These are phyloP conservation scores for Muscicapa comitata DNA, from an alignment of 2,797 vertebrate species.

Conservation along the genomic window DNA sequence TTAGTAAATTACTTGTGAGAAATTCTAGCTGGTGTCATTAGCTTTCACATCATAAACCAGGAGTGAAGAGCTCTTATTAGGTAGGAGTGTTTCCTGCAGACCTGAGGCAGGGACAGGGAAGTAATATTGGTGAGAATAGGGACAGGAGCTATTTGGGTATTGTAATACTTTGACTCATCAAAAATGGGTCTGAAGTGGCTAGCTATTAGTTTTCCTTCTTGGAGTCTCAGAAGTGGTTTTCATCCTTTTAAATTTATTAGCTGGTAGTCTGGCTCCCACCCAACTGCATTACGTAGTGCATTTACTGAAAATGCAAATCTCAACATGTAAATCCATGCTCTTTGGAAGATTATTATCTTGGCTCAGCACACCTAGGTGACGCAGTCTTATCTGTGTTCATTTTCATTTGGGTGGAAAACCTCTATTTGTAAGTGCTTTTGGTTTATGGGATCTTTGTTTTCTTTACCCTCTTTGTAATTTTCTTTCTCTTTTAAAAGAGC, in stretches of 20 bases:
- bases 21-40: background rate
- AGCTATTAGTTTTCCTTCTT: constrained; percentile 17
- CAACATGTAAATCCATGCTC: constrained; percentile 24
- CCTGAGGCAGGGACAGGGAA: background rate
- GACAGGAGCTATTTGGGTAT: background rate
- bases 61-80: background rate
- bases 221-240: constrained; percentile 30
- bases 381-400: background rate
- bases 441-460: background rate
- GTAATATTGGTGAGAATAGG: background rate
- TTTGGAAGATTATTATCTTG: constrained; percentile 37
- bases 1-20: background rate
- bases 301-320: constrained; percentile 56
- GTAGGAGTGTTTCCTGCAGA: background rate
- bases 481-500: background rate
- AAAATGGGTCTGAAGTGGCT: background rate
- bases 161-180: constrained; percentile 31
- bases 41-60: background rate
- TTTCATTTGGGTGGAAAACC: background rate
- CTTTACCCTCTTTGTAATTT: background rate
- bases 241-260: constrained; percentile 41
- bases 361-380: background rate
- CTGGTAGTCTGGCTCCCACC: constrained; percentile 13
- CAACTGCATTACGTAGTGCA: constrained; percentile 35
- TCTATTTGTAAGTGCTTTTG: background rate